Conservation (phyloP, 2,113 vertebrate species). For the Choloepus hoffmanni region DNA sequence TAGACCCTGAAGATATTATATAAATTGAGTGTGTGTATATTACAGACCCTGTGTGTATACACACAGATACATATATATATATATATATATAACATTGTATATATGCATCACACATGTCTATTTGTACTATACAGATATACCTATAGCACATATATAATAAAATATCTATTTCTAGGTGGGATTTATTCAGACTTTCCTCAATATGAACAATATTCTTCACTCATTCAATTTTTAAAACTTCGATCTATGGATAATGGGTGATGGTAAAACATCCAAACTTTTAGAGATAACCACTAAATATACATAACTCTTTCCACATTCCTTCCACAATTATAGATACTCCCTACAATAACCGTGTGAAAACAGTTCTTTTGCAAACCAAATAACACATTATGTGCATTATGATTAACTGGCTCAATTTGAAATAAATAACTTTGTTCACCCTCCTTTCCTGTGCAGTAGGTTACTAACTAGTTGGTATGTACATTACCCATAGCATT, state of each 20-base stretch:
- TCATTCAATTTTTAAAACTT: constrained; percentile 73
- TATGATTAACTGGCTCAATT: constrained; percentile 73
- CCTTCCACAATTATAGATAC: constrained; percentile 72
- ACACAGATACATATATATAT: constrained; percentile 46
- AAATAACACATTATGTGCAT: constrained; percentile 65
- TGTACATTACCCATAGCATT: constrained; percentile 72
- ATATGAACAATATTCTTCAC: constrained; percentile 53
- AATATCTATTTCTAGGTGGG: constrained; percentile 76
- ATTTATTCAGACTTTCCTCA: constrained; percentile 74
- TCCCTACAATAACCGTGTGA: constrained; percentile 68
- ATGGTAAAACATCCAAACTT: constrained; percentile 69
- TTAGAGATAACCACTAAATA: constrained; percentile 77
- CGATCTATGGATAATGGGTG: constrained; percentile 64
- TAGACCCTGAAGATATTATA: constrained; percentile 69
- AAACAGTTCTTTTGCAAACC: constrained; percentile 59
- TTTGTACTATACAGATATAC: constrained; percentile 76
- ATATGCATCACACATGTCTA: constrained; percentile 78
- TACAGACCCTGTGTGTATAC: constrained; percentile 64
- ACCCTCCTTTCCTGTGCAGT: constrained; percentile 59
- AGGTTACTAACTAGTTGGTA: constrained; percentile 78
- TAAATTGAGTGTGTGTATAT: constrained; percentile 63
- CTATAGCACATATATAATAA: constrained; percentile 79
- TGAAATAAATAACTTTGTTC: constrained; percentile 76
- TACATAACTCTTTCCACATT: constrained; percentile 67
- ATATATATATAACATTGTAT: constrained; percentile 77